Conservation (phyloP, 2,113 vertebrate genomes). For the Lota lota region DNA sequence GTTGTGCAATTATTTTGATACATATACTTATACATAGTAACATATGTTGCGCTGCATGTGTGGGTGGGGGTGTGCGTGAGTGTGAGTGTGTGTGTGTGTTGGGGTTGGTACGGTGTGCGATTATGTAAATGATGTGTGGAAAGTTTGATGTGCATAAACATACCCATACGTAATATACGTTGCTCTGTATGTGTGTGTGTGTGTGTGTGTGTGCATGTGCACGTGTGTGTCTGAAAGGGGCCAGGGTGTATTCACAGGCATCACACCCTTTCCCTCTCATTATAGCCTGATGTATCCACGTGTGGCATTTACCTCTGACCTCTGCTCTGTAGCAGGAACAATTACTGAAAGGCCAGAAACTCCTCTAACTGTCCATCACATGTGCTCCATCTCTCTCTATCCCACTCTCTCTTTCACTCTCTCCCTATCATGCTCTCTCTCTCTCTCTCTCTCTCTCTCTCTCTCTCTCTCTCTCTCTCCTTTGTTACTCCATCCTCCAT, state of each 20-base stretch:
- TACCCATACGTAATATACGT: not conserved
- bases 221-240: not conserved
- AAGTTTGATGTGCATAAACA: not conserved
- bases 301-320: conserved; percentile 71
- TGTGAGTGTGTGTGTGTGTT: not conserved
- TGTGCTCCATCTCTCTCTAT: conserved; percentile 11
- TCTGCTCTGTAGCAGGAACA: conserved; percentile 58
- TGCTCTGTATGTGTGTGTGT: not conserved
- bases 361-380: conserved; percentile 56
- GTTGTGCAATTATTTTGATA: too few relatives aligned
- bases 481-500: conserved; percentile 1
- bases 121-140: not conserved
- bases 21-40: too few relatives aligned
- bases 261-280: conserved; percentile 51
- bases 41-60: too few relatives aligned
- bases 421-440: not conserved
- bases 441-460: conserved; percentile 8
- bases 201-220: conserved; percentile 3
- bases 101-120: not conserved
- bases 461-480: conserved; percentile 9
- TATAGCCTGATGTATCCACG: conserved; percentile 53
- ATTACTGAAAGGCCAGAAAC: conserved; percentile 70
- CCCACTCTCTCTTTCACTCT: not conserved
- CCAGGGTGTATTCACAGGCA: conserved; percentile 27
- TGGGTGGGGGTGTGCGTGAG: not conserved